Percentiles rank a stretch among this genome's conserved stretches.
These are phyloP conservation scores for Phasianus colchicus DNA, from an alignment of 2,113 vertebrate genomes.

Conservation along the genomic window DNA sequence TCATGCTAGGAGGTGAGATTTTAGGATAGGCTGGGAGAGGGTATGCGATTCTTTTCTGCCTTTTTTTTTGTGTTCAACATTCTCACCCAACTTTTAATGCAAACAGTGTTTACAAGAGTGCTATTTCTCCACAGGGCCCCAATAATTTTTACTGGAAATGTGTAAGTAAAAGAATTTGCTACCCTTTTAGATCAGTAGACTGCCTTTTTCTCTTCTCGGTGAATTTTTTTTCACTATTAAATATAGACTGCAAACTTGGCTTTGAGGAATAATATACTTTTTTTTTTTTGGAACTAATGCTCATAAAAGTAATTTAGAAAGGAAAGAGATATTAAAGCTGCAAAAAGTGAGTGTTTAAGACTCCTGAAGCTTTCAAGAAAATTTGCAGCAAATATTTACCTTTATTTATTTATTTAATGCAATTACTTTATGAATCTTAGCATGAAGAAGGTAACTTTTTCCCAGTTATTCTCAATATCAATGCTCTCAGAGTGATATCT, in stretches of 20 bases:
- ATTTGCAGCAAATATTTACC: constrained; percentile 60
- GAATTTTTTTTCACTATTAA: not conserved
- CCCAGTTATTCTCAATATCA: constrained; percentile 54
- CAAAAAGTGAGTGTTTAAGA: constrained; percentile 2
- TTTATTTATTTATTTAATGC: not conserved
- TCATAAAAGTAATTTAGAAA: constrained; percentile 46
- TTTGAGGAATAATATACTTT: constrained; percentile 32
- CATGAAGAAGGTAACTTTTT: constrained; percentile 57
- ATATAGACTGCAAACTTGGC: not conserved
- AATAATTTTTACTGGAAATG: not conserved
- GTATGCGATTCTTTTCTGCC: accelerated
- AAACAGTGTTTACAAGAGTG: not conserved
- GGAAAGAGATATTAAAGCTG: constrained; percentile 25
- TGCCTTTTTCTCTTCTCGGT: not conserved
- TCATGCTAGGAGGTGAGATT: not conserved
- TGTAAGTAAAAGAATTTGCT: not conserved
- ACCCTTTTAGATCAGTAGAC: accelerated
- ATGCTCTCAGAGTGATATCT: constrained; percentile 46
- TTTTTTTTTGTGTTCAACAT: not conserved
- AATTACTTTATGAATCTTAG: constrained; percentile 68
- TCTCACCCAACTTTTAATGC: not conserved
- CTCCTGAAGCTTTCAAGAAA: constrained; percentile 37
- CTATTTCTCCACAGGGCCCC: not conserved
- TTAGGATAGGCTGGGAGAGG: not conserved
- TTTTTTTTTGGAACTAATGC: not conserved